A percentile compares a stretch with the other conserved stretches of the same genome.
Evolutionary conservation across 2,797 vertebrate species (phyloP).

Genomic region (Odontamblyopus rebecca): DNA sequence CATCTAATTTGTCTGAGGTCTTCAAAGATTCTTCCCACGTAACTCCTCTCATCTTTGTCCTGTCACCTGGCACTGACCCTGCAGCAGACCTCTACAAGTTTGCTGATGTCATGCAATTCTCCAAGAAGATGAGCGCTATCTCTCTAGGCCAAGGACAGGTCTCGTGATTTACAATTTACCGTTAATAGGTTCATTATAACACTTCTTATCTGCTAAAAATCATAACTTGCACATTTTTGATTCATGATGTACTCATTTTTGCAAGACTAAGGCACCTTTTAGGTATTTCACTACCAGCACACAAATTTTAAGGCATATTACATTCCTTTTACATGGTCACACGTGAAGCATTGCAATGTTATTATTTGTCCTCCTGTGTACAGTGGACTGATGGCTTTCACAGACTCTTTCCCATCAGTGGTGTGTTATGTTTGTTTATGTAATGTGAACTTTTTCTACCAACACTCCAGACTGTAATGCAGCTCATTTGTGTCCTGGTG

Average conservation of each 20-base stretch:
- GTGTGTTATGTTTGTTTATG: neutral
- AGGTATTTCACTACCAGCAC: neutral
- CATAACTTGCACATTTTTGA: neutral
- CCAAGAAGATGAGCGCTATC: conserved; percentile 87
- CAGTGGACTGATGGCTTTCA: conserved; percentile 6
- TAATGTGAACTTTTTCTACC: neutral
- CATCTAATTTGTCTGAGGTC: conserved; percentile 81
- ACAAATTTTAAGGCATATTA: conserved; percentile 4
- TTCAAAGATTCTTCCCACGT: conserved; percentile 84
- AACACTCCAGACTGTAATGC: neutral
- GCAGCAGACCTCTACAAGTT: conserved; percentile 91
- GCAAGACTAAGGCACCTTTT: neutral
- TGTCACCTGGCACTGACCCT: conserved; percentile 89
- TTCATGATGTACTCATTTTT: neutral
- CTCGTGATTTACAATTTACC: conserved; percentile 24
- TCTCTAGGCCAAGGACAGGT: conserved; percentile 94
- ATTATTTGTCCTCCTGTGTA: conserved; percentile 5
- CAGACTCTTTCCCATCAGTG: neutral
- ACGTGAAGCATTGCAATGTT: conserved; percentile 9
- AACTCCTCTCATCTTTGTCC: conserved; percentile 86
- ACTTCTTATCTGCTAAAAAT: neutral
- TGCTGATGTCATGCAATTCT: conserved; percentile 90
- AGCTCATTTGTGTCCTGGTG: neutral
- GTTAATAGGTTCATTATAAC: neutral
- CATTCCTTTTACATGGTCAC: conserved; percentile 11